Base-by-base conservation (phyloP, 2,888 invertebrate genomes). In the Mythimna loreyi region DNA sequence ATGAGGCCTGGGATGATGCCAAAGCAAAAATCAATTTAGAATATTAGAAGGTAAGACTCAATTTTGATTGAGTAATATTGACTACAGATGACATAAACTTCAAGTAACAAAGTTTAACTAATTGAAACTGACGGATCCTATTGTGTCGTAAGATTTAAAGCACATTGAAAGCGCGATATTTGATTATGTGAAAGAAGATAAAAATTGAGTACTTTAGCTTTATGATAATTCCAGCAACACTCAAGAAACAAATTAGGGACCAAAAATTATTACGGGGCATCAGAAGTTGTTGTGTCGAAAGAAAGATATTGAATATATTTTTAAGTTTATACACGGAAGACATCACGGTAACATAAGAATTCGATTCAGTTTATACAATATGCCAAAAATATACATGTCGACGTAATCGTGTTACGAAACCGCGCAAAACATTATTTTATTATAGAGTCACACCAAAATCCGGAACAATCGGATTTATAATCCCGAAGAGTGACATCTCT, bases 111-210 rank as follows among this genome's bases (percentile, higher is more conserved):
- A 85, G 82, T 81, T 66, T 65, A 72, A 83, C 78, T 92, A 92
- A 93, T 92, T 92, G 89, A 87, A 88, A 86, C 79, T 73, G 91
- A 91, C 91, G 87, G 81, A 83, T 85, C 79, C 85, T 82, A 86
- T 92, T 91, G 88, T 91, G 74, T 82, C 67, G 67, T 66, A 53
- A 85, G 86, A 89, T 87, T 87, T 74, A 82, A 87, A 86, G 82
- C 82, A 81, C 80, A 78, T 83, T 82, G 65, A 79, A 81, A 72
- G 77, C 78, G 81, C 64, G 66, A 72, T 75, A 80, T 71, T 52
- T 66, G 47, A 55, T 82, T 86, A 85, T 90, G 89, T 85, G 87
- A 89, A 89, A 81, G 53, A 69, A 52, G 67, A 67, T 85, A 87
- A 86, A 40, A 47, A 50, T n/a, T 0, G 0, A 19, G 50, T 23